Conservation (phyloP, 2,797 vertebrate genomes). For the Fratercula arctica region DNA sequence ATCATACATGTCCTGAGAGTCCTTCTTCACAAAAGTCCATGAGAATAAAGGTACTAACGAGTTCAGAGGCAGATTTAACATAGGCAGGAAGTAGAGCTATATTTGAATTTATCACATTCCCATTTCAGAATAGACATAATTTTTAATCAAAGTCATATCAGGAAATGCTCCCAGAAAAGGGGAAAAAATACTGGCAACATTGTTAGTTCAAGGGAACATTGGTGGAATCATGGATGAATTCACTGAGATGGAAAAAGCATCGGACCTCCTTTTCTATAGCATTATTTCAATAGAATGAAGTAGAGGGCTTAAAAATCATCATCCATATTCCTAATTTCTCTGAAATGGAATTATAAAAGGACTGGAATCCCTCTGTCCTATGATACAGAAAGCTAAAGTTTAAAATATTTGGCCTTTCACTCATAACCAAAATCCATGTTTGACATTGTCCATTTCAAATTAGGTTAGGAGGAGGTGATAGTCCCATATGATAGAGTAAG, state of each 20-base stretch:
- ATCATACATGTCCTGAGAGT: background rate
- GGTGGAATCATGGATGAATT: background rate
- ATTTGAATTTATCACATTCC: background rate
- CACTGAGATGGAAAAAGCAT: background rate
- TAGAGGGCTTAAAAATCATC: background rate
- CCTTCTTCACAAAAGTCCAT: background rate
- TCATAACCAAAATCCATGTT: background rate
- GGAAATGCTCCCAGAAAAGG: background rate
- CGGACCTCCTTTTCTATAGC: background rate
- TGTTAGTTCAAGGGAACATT: background rate
- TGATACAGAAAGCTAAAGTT: background rate
- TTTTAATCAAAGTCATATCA: background rate
- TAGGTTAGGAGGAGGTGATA: background rate
- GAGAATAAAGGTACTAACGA: background rate
- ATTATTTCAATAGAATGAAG: background rate
- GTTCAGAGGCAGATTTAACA: background rate
- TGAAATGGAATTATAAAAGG: background rate
- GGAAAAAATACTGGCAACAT: background rate
- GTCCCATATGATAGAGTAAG: background rate
- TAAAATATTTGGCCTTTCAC: background rate
- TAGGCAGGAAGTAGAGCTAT: background rate
- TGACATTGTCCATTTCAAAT: background rate
- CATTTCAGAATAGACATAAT: background rate
- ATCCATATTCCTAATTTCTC: background rate
- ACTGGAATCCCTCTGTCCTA: background rate